Evolutionary conservation across 2,113 vertebrate genomes (phyloP).

Genomic region (Rhipidura dahli): DNA sequence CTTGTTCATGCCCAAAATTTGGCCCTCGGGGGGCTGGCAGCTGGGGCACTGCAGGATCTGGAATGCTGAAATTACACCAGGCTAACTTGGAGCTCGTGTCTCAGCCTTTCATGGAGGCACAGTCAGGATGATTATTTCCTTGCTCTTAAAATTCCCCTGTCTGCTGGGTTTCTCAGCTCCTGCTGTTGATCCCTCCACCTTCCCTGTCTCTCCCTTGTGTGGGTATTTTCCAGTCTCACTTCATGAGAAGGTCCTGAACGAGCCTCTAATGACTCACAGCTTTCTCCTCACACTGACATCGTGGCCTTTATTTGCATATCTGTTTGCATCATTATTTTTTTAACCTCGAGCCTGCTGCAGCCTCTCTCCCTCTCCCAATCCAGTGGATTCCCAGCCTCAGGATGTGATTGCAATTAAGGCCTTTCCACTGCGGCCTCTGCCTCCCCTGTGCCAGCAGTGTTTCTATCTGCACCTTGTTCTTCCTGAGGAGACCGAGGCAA

Average conservation of each 20-base stretch:
- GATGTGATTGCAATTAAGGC: background rate
- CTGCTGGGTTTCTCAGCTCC: background rate
- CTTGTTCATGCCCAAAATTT: background rate
- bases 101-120: background rate
- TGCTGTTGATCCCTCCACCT: background rate
- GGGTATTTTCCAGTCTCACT: constrained; percentile 3
- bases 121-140: background rate
- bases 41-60: fast-evolving
- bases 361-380: background rate
- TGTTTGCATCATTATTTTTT: background rate
- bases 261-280: constrained; percentile 53
- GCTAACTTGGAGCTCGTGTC: background rate
- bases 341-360: background rate
- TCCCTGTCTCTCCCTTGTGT: background rate
- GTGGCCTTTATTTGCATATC: constrained; percentile 31
- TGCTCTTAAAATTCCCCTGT: background rate
- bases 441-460: background rate
- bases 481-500: background rate
- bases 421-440: background rate
- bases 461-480: background rate
- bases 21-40: background rate
- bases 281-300: constrained; percentile 21
- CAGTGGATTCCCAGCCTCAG: background rate
- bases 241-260: background rate
- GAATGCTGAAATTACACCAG: background rate